phyloP scores from a whole-genome alignment of 2,113 vertebrate species.

The Bufo bufo region DNA sequence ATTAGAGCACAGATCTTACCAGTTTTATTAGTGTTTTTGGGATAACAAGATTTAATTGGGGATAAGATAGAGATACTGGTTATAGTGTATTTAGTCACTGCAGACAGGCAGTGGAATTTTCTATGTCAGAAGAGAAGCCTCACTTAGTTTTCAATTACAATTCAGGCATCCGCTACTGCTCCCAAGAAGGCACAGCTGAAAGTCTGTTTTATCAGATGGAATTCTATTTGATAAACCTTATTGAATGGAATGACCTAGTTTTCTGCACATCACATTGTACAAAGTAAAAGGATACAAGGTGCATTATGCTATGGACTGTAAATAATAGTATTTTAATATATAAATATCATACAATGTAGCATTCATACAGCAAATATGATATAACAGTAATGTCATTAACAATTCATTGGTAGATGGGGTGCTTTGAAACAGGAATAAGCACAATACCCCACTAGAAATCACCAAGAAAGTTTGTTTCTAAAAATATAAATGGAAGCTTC shows the following conservation, averaged over 20 bases:
- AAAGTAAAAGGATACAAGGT: background rate
- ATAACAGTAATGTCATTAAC: background rate
- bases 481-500: too few relatives aligned
- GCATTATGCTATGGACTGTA: background rate
- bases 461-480: too few relatives aligned
- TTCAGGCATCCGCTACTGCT: conserved; percentile 43
- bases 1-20: too few relatives aligned
- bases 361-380: background rate
- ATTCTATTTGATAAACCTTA: conserved; percentile 35
- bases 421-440: too few relatives aligned
- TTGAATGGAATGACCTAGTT: conserved; percentile 41
- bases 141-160: conserved; percentile 16
- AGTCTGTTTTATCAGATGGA: conserved; percentile 19
- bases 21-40: background rate
- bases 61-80: background rate
- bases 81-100: too few relatives aligned
- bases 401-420: too few relatives aligned
- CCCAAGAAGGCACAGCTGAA: conserved; percentile 2
- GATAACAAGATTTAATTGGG: background rate
- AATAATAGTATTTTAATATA: background rate
- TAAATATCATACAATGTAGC: too few relatives aligned
- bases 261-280: background rate
- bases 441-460: too few relatives aligned
- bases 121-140: background rate
- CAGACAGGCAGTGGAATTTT: background rate